Percentiles rank a stretch among this genome's conserved stretches.
phyloP scores from a whole-genome alignment of 2,113 vertebrate species.

The Piliocolobus tephrosceles region DNA sequence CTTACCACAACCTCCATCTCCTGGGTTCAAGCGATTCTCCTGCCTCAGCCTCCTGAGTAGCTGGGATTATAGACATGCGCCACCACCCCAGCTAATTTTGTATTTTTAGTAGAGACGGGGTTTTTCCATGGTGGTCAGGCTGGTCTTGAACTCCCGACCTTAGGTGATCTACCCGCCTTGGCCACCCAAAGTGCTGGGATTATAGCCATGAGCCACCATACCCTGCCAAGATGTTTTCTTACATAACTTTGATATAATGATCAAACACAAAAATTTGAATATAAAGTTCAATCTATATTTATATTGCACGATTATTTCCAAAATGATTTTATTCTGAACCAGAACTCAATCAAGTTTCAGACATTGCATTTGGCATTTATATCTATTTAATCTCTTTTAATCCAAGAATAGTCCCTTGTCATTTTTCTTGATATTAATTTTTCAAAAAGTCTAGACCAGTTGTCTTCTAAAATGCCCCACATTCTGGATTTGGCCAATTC shows the following conservation, averaged over 20 bases:
- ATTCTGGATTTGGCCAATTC: neutral
- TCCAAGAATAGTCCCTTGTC: neutral
- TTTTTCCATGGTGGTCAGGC: too few species aligned
- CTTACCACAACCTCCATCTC: too few species aligned
- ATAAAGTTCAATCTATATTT: neutral
- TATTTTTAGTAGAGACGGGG: too few species aligned
- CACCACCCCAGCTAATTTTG: too few species aligned
- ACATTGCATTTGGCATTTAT: neutral
- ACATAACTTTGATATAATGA: neutral
- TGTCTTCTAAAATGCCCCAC: neutral
- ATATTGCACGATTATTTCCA: neutral
- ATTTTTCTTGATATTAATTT: neutral
- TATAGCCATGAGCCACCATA: too few species aligned
- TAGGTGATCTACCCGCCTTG: accelerated
- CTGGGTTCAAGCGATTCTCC: too few species aligned
- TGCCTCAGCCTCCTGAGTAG: too few species aligned
- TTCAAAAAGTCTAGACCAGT: neutral
- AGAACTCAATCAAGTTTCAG: neutral
- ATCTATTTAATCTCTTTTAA: neutral
- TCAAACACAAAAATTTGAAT: neutral
- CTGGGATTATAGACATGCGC: too few species aligned
- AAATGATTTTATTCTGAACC: neutral
- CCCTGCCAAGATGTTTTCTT: neutral
- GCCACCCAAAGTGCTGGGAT: too few species aligned
- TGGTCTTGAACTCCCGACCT: too few species aligned